A percentile compares a stretch with the other conserved stretches of the same genome.
phyloP scores from a whole-genome alignment of 2,113 vertebrate genomes.

The Carettochelys insculpta region DNA sequence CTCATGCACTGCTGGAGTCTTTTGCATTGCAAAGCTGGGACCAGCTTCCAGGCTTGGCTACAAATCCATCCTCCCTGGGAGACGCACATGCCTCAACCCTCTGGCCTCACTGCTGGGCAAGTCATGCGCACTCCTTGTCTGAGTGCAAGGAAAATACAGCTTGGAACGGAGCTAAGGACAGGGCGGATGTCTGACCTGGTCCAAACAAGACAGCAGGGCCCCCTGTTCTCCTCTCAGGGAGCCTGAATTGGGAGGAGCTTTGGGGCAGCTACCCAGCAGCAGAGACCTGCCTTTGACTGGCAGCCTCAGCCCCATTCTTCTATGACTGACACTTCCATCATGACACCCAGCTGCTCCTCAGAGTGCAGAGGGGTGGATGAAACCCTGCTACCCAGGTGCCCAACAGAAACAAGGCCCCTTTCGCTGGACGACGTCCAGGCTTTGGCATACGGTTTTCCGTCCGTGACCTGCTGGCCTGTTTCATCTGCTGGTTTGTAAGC shows the following conservation, averaged over 20 bases:
- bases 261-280: neutral
- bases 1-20: neutral
- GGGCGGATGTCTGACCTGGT: neutral
- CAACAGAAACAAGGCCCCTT: neutral
- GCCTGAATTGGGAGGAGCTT: neutral
- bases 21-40: neutral
- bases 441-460: neutral
- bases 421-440: neutral
- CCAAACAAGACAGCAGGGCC: neutral
- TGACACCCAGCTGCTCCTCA: rapidly evolving
- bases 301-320: neutral
- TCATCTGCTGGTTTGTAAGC: neutral
- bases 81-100: neutral
- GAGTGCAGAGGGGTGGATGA: neutral
- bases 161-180: neutral
- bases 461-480: neutral
- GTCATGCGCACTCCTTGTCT: neutral
- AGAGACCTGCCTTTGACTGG: neutral
- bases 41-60: neutral
- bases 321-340: neutral
- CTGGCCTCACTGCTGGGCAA: neutral
- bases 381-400: neutral
- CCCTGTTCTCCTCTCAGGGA: neutral
- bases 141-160: neutral
- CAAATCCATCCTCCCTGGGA: neutral